Conservation (phyloP, 2,113 vertebrate genomes). For the Eublepharis macularius region DNA sequence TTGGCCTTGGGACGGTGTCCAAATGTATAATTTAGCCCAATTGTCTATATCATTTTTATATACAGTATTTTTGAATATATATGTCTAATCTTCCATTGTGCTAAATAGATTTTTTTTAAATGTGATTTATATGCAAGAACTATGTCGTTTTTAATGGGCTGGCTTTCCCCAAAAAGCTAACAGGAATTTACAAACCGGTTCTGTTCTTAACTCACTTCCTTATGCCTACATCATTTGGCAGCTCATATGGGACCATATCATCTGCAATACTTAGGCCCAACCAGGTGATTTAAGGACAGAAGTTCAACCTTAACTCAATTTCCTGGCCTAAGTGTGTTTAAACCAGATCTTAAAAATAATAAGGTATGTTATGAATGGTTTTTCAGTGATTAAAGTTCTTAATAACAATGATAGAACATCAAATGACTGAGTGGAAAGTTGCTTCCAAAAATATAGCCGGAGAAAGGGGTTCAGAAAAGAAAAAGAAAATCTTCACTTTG, state of each 20-base stretch:
- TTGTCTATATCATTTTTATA: background rate
- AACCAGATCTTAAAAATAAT: slow-evolving; percentile 49
- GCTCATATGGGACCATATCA: slow-evolving; percentile 29
- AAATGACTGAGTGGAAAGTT: background rate
- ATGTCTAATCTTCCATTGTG: background rate
- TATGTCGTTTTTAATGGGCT: slow-evolving; percentile 12
- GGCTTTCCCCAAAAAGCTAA: background rate
- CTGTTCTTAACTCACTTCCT: slow-evolving; percentile 53
- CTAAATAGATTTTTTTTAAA: background rate
- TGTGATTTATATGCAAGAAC: slow-evolving; percentile 6
- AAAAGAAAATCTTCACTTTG: background rate
- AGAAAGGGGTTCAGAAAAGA: background rate
- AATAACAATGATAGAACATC: background rate
- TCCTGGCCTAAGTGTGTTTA: slow-evolving; percentile 38
- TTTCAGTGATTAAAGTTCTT: slow-evolving; percentile 28
- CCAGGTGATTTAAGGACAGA: slow-evolving; percentile 51
- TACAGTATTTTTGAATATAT: background rate
- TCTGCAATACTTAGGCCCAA: slow-evolving; percentile 31
- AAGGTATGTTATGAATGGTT: rapidly evolving
- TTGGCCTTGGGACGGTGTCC: background rate
- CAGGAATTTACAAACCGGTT: slow-evolving; percentile 21
- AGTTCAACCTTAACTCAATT: slow-evolving; percentile 46
- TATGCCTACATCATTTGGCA: slow-evolving; percentile 31
- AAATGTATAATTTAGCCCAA: background rate
- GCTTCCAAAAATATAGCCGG: background rate